A percentile compares a stretch with the other conserved stretches of the same genome.
These are phyloP conservation scores for Hypena proboscidalis DNA, from an alignment of 2,888 invertebrate species.

Conservation along the genomic window DNA sequence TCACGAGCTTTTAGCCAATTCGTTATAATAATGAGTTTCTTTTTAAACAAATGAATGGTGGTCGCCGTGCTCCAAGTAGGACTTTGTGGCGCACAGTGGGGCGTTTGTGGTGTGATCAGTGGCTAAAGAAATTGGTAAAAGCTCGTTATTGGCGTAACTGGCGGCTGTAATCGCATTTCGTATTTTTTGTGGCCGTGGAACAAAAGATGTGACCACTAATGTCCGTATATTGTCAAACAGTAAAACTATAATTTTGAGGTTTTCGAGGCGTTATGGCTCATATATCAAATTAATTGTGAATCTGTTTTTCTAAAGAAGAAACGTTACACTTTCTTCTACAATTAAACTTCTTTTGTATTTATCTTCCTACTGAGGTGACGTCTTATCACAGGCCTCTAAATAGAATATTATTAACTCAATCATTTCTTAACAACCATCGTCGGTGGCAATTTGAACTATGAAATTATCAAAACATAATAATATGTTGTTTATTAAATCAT, in stretches of 20 bases:
- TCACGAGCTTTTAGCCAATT: slow-evolving; percentile 53
- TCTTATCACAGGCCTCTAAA: too few species aligned
- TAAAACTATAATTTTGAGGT: slow-evolving; percentile 21
- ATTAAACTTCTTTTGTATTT: too few species aligned
- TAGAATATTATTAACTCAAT: too few species aligned
- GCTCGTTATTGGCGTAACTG: slow-evolving; percentile 58
- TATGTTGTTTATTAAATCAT: too few species aligned
- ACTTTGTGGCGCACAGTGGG: slow-evolving; percentile 55
- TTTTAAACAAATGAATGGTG: slow-evolving; percentile 58
- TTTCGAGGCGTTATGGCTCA: slow-evolving; percentile 10
- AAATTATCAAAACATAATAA: too few species aligned
- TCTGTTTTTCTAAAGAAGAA: not conserved
- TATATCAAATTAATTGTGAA: slow-evolving; percentile 8
- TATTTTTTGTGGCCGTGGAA: slow-evolving; percentile 28
- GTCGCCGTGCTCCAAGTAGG: slow-evolving; percentile 21
- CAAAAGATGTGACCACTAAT: slow-evolving; percentile 35
- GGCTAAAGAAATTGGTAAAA: slow-evolving; percentile 49
- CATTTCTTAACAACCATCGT: too few species aligned
- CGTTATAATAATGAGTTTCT: slow-evolving; percentile 53
- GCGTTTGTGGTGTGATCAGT: slow-evolving; percentile 50
- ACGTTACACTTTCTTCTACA: not conserved
- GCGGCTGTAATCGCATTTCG: slow-evolving; percentile 46
- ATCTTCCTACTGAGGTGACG: too few species aligned
- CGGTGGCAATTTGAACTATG: too few species aligned
- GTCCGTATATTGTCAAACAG: slow-evolving; percentile 29